Evolutionary conservation across 2,113 vertebrate species (phyloP).

Genomic region (Zosterops lateralis): DNA sequence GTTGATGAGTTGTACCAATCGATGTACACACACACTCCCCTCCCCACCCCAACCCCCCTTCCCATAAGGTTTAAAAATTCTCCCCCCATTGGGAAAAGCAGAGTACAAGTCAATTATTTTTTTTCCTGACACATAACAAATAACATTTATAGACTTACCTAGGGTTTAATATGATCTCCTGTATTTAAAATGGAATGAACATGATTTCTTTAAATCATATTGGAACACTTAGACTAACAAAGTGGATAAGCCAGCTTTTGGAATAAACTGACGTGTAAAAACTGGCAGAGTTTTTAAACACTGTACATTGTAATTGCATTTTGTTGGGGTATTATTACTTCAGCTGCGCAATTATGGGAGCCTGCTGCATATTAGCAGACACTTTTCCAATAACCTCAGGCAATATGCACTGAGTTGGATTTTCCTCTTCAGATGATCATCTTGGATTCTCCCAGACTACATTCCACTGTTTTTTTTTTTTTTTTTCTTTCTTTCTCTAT

Average conservation of each 20-base stretch:
- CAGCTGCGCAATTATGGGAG: constrained; percentile 41
- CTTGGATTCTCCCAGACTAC: background rate
- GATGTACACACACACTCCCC: no score
- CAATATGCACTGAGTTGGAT: background rate
- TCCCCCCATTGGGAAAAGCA: background rate
- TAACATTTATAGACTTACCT: background rate
- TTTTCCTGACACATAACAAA: background rate
- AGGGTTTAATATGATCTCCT: background rate
- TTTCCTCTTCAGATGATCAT: background rate
- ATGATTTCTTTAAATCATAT: background rate
- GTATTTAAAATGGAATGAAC: background rate
- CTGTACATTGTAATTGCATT: background rate
- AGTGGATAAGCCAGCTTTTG: background rate
- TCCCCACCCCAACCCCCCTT: accelerated
- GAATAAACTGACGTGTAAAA: background rate
- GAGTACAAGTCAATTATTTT: background rate
- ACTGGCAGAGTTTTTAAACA: background rate
- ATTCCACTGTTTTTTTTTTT: background rate
- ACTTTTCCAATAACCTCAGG: background rate
- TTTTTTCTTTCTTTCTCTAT: background rate
- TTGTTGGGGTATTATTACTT: constrained; percentile 38
- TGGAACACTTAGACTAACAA: background rate
- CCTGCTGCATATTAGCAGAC: background rate
- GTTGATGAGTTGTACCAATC: background rate
- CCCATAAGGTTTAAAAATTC: background rate